phyloP scores from a whole-genome alignment of 1,140 invertebrate species.

The Camponotus vicinus region DNA sequence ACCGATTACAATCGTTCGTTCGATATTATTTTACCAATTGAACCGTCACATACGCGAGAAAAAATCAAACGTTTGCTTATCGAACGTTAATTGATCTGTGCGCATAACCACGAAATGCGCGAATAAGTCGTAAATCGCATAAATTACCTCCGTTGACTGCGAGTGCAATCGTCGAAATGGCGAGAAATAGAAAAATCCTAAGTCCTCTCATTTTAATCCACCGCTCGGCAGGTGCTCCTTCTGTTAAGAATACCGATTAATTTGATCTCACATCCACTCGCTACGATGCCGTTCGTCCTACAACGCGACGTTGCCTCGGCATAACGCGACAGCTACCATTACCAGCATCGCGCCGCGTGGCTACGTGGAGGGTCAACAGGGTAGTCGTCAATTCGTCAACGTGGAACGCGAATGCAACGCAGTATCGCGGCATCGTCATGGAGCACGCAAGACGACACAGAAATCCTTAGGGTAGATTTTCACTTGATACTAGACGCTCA shows the following conservation, averaged over 20 bases:
- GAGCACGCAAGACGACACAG: background rate
- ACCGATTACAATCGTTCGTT: background rate
- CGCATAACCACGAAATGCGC: background rate
- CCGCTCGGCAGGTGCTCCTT: conserved; percentile 13
- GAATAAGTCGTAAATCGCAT: conserved; percentile 28
- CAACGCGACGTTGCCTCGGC: conserved; percentile 25
- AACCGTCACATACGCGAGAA: background rate
- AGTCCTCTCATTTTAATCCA: conserved; percentile 86
- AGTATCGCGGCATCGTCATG: conserved; percentile 14
- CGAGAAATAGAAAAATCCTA: conserved; percentile 86
- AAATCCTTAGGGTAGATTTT: too few relatives aligned
- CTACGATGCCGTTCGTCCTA: conserved; percentile 57
- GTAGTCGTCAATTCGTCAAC: conserved; percentile 77
- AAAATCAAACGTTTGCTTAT: background rate
- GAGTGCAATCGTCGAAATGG: conserved; percentile 87
- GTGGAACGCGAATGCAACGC: conserved; percentile 72
- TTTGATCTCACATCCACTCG: conserved; percentile 50
- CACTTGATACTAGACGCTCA: too few relatives aligned
- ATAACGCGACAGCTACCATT: conserved; percentile 56
- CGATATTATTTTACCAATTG: background rate
- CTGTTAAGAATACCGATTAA: conserved; percentile 57
- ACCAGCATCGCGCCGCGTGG: conserved; percentile 37
- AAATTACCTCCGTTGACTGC: conserved; percentile 87
- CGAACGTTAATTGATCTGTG: background rate
- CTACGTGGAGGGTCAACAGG: conserved; percentile 76